phyloP scores from a whole-genome alignment of 2,888 invertebrate species.

The Habroteleia sp. region DNA sequence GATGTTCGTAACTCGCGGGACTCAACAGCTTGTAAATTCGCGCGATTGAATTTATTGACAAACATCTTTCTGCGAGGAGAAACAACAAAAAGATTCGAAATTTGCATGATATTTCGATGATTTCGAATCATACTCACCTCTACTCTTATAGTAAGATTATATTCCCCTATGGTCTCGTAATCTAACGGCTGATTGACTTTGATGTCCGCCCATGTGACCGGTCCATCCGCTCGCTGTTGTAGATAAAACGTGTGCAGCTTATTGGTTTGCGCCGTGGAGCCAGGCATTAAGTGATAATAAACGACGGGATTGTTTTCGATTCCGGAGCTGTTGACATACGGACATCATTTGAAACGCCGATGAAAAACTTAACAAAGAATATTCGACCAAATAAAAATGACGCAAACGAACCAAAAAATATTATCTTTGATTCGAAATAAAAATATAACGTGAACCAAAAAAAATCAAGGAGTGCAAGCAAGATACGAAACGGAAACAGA shows the following conservation, averaged over 20 bases:
- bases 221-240: slow-evolving; percentile 95
- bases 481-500: slow-evolving; percentile 78
- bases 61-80: slow-evolving; percentile 1
- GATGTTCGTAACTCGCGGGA: slow-evolving; percentile 26
- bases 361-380: slow-evolving; percentile 20
- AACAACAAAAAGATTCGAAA: background rate
- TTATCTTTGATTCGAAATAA: slow-evolving; percentile 2
- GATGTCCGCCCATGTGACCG: slow-evolving; percentile 97
- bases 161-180: slow-evolving; percentile 96
- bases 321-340: slow-evolving; percentile 88
- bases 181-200: slow-evolving; percentile 97
- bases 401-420: slow-evolving; percentile 18
- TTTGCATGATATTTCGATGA: background rate
- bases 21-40: slow-evolving; percentile 50
- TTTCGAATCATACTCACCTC: slow-evolving; percentile 86
- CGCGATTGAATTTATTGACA: slow-evolving; percentile 29
- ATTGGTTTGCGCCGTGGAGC: slow-evolving; percentile 97
- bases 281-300: slow-evolving; percentile 97
- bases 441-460: slow-evolving; percentile 19
- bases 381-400: slow-evolving; percentile 36
- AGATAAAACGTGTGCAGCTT: slow-evolving; percentile 97
- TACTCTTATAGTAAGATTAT: slow-evolving; percentile 96
- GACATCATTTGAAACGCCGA: slow-evolving; percentile 61
- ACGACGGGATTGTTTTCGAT: slow-evolving; percentile 98
- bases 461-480: slow-evolving; percentile 65